Evolutionary conservation across 2,797 vertebrate genomes (phyloP), one percentile per base, ranked within the genome.

Genomic region (Menidia menidia): DNA sequence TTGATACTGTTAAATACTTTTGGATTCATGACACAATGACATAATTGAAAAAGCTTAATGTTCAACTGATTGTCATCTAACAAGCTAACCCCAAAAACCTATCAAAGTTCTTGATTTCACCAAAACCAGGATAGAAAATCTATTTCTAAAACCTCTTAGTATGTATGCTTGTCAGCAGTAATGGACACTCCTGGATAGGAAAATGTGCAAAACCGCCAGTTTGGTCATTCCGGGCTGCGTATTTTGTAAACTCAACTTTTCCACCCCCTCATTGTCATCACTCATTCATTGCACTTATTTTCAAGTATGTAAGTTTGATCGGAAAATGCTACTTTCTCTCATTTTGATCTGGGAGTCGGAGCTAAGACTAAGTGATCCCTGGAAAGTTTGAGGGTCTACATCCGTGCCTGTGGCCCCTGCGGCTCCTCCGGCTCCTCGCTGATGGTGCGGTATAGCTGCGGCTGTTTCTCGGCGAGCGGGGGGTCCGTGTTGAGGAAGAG

Each of bases 371-470:
- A 45, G 1, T 6, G 7, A 48, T 39, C 4, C 31, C 39, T n/a
- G 14, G 18, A 62, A 18, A 15, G 16, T 51, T 39, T 50, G 10
- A 30, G 35, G 4, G 1, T 31, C 11, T 19, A 32, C 32, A 64
- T 45, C n/a, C 9, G 0, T 32, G 1, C 32, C 61, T 78, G 76
- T 3, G 75, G 44, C n/a, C 61, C 73, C 57, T 53, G 66, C 0
- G 60, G 6, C 25, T 63, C 75, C 50, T 84, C 73, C 0, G 9
- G 7, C 55, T 76, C 86, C 60, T 93, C 91, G 0, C 32, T 0
- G 64, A 93, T 92, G 71, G 75, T 90, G 65, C 90, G 90, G 63
- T 93, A 95, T 3, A 50, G 62, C 75, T 94, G 92, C 0, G 93
- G 93, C 73, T 87, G 80, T 43, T 82, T 90, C 71, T 89, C 64